phyloP scores from a whole-genome alignment of 1,140 invertebrate genomes.

The Nylanderia fulva region DNA sequence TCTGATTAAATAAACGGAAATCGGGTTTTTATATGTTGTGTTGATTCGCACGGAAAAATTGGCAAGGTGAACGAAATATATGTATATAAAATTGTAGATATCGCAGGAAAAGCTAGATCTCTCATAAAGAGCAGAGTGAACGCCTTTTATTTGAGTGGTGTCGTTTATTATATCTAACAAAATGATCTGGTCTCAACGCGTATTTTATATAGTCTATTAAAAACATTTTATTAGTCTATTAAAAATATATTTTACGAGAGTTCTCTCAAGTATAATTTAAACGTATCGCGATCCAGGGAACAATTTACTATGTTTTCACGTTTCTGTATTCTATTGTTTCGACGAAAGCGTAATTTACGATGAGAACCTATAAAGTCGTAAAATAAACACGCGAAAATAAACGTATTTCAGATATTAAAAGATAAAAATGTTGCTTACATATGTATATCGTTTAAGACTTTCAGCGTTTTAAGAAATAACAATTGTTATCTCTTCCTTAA shows the following conservation, averaged over 20 bases:
- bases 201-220: constrained; percentile 20
- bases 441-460: background rate
- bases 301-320: background rate
- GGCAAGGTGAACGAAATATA: background rate
- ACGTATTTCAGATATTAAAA: constrained; percentile 8
- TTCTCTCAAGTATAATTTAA: background rate
- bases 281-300: background rate
- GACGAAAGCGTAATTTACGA: background rate
- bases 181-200: background rate
- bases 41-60: constrained; percentile 1
- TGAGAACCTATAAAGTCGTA: background rate
- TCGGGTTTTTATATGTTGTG: background rate
- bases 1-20: background rate
- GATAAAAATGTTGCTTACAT: constrained; percentile 2
- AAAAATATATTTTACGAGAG: constrained; percentile 29
- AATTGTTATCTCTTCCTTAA: too few species aligned
- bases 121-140: background rate
- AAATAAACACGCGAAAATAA: background rate
- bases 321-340: background rate
- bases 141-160: background rate
- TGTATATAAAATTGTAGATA: constrained; percentile 20
- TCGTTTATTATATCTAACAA: background rate
- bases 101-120: background rate
- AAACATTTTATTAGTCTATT: too few species aligned
- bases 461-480: background rate